Conservation (phyloP, 2,888 invertebrate genomes). For the Eristalinus aeneus region DNA sequence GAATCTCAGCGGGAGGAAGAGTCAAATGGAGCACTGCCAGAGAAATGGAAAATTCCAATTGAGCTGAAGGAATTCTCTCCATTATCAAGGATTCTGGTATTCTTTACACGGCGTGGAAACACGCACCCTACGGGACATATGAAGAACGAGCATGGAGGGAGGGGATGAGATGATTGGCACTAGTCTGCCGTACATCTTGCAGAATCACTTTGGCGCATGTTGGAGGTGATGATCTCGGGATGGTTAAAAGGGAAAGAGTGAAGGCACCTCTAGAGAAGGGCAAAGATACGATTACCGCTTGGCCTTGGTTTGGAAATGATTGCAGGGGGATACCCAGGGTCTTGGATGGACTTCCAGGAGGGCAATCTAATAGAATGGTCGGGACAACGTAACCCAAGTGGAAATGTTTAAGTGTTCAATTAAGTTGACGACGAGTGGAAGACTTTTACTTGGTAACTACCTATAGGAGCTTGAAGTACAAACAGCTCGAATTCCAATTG, state of each 20-base stretch:
- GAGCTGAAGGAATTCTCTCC: conserved; percentile 20
- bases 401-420: background rate
- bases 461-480: no score
- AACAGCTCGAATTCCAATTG: no score
- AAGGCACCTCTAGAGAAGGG: background rate
- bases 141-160: background rate
- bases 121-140: conserved; percentile 16
- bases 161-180: background rate
- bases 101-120: background rate
- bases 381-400: background rate
- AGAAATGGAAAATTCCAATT: conserved; percentile 39
- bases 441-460: background rate
- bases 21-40: conserved; percentile 4
- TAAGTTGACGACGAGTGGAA: background rate
- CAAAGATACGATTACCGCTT: background rate
- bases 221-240: background rate
- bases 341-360: background rate
- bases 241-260: background rate
- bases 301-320: background rate
- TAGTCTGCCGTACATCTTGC: background rate
- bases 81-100: conserved; percentile 17
- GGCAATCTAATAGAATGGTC: background rate
- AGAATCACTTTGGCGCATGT: background rate
- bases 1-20: background rate
- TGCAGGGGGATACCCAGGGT: background rate